Base-by-base conservation (phyloP, 2,888 invertebrate species). In the Aricia artaxerxes region DNA sequence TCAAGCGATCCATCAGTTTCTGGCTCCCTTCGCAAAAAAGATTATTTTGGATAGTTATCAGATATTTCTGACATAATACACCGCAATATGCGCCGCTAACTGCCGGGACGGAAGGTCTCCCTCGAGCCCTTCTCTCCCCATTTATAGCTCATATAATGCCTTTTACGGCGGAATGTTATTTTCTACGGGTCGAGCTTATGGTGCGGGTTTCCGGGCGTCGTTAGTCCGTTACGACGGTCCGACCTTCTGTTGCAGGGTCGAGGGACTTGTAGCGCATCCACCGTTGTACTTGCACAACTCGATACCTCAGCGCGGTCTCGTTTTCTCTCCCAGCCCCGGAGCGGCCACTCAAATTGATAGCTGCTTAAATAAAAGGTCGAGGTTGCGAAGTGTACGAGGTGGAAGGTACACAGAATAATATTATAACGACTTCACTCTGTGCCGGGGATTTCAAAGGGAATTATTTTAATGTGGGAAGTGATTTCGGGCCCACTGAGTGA, bases 321-420 rank as follows among this genome's bases (percentile, higher is more conserved):
- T 75, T 53, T 31, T 31, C 53, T 31, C 24, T 9, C 24, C 75
- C n/a, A 1, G 49, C 13, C 73, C 4, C 44, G 11, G 9, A 31
- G 31, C 31, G 2, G 35, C 13, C 35, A 57, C 16, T 76, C 35
- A 76, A 76, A 76, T 76, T 76, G 57, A 76, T 57, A 57, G 24
- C 53, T 35, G 35, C 35, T 76, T 35, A 11, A 49, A 73, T 44
- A 44, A 76, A 49, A 76, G 7, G 35, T 75, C 16, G 31, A 16
- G 35, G 35, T 53, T 31, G 13, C 9, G 0, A 49, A 9, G 49
- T 49, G 49, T 49, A 4, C 13, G 13, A 24, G 13, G 13, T 35
- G 6, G 5, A 69, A 13, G 24, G 61, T 61, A 31, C 35, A 35
- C 31, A 1, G 5, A 35, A 69, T 69, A 35, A 35, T 13, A 69